These are phyloP conservation scores for Calliphora vomitoria DNA, from an alignment of 2,888 invertebrate genomes.

Conservation along the genomic window DNA sequence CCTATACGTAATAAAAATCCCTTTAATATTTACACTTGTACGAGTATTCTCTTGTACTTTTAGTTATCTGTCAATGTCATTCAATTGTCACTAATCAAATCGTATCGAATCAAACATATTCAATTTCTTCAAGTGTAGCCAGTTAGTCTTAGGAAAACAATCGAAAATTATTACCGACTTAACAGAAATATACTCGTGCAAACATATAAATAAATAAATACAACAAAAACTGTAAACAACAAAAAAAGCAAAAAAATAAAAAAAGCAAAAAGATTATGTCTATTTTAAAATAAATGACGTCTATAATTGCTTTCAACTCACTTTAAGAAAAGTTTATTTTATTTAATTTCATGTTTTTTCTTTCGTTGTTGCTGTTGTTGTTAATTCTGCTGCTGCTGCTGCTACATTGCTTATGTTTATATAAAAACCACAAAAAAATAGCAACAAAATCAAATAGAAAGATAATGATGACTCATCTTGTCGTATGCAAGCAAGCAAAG, in stretches of 20 bases:
- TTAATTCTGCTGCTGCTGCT: neutral
- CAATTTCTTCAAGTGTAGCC: slow-evolving; percentile 51
- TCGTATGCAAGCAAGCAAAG: slow-evolving; percentile 14
- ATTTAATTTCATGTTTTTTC: slow-evolving; percentile 51
- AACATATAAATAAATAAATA: neutral
- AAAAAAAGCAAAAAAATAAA: neutral
- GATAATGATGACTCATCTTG: slow-evolving; percentile 66
- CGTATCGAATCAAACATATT: neutral
- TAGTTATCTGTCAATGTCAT: slow-evolving; percentile 24
- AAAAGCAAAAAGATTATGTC: slow-evolving; percentile 52
- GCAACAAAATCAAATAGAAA: slow-evolving; percentile 53
- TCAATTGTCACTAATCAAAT: neutral
- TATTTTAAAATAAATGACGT: slow-evolving; percentile 73
- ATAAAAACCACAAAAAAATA: slow-evolving; percentile 45
- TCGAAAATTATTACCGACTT: slow-evolving; percentile 35
- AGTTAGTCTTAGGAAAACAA: slow-evolving; percentile 25
- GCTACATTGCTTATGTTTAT: slow-evolving; percentile 23
- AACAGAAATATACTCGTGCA: neutral
- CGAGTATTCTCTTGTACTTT: too few relatives aligned
- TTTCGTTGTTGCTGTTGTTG: slow-evolving; percentile 14
- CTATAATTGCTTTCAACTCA: slow-evolving; percentile 67
- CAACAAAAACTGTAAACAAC: slow-evolving; percentile 7
- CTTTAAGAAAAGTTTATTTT: slow-evolving; percentile 59
- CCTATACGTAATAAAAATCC: too few relatives aligned
- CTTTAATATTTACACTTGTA: neutral